A percentile compares a stretch with the other conserved stretches of the same genome.
These are phyloP conservation scores for Ptiloglossa arizonensis DNA, from an alignment of 1,140 invertebrate species.

Conservation along the genomic window DNA sequence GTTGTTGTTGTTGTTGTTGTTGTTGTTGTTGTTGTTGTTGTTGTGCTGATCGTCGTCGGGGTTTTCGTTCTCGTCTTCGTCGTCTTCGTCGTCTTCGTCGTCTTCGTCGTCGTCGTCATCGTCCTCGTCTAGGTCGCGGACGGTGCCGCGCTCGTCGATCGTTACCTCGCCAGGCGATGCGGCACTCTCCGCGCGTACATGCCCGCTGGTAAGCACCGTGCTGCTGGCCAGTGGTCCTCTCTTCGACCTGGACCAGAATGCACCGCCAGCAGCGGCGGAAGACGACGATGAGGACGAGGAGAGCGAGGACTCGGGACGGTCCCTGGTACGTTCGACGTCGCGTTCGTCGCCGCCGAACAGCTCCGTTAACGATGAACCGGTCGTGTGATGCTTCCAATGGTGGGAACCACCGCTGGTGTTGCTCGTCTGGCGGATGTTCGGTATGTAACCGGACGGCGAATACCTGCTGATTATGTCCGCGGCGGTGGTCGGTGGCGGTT, in stretches of 20 bases:
- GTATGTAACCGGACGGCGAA: constrained; percentile 85
- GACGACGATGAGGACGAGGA: constrained; percentile 64
- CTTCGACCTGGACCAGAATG: constrained; percentile 60
- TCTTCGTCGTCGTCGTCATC: constrained; percentile 63
- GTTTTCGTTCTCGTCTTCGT: constrained; percentile 55
- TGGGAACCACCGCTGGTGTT: constrained; percentile 32
- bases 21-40: constrained; percentile 55
- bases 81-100: constrained; percentile 45
- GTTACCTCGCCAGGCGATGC: constrained; percentile 71
- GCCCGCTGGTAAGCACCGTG: constrained; percentile 62
- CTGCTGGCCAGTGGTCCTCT: constrained; percentile 56
- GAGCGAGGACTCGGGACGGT: constrained; percentile 65
- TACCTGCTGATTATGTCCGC: constrained; percentile 85
- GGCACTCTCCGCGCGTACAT: constrained; percentile 65
- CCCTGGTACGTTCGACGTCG: constrained; percentile 59
- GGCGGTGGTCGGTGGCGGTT: constrained; percentile 48
- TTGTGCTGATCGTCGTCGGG: constrained; percentile 47
- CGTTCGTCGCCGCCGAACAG: constrained; percentile 68
- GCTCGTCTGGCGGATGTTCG: constrained; percentile 80
- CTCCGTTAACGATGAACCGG: constrained; percentile 60
- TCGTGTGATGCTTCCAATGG: constrained; percentile 59
- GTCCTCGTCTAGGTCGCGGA: constrained; percentile 50
- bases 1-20: constrained; percentile 57
- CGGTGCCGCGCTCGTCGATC: constrained; percentile 47
- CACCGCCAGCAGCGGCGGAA: constrained; percentile 46